These are phyloP conservation scores for Dinocampus coccinellae DNA, from an alignment of 2,888 invertebrate genomes.

Conservation along the genomic window DNA sequence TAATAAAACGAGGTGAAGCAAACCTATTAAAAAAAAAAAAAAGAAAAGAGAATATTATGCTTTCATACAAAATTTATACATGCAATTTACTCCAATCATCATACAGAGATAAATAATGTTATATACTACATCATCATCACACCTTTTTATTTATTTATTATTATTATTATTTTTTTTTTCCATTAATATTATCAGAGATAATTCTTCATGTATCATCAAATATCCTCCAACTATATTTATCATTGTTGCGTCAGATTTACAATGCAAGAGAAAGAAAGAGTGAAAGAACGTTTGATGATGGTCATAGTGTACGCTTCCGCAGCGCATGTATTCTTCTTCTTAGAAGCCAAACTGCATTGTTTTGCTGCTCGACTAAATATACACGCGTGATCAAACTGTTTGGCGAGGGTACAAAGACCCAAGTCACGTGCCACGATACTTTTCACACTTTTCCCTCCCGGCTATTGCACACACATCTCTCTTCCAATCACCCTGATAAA, in stretches of 20 bases:
- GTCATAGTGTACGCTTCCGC: constrained; percentile 41
- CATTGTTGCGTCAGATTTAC: not conserved
- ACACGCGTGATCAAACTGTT: constrained; percentile 60
- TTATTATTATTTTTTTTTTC: too few species aligned
- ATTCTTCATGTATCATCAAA: too few species aligned
- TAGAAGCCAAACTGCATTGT: constrained; percentile 63
- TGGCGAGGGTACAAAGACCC: constrained; percentile 51
- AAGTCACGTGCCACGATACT: constrained; percentile 58
- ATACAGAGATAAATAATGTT: not conserved
- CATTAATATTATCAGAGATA: too few species aligned
- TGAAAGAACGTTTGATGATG: constrained; percentile 6
- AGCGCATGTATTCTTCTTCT: constrained; percentile 50
- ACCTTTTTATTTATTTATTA: too few species aligned
- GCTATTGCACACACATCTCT: constrained; percentile 7
- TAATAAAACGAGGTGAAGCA: not conserved
- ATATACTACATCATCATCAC: not conserved
- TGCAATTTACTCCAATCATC: not conserved
- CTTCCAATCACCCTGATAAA: constrained; percentile 8
- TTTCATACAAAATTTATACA: too few species aligned
- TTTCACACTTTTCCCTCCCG: constrained; percentile 25
- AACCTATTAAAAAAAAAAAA: too few species aligned
- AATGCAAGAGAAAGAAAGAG: constrained; percentile 6
- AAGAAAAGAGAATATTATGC: too few species aligned
- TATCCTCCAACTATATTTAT: not conserved
- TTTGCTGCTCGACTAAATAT: constrained; percentile 63